Base-by-base conservation (phyloP, 2,888 invertebrate genomes). In the Eupithecia inturbata region DNA sequence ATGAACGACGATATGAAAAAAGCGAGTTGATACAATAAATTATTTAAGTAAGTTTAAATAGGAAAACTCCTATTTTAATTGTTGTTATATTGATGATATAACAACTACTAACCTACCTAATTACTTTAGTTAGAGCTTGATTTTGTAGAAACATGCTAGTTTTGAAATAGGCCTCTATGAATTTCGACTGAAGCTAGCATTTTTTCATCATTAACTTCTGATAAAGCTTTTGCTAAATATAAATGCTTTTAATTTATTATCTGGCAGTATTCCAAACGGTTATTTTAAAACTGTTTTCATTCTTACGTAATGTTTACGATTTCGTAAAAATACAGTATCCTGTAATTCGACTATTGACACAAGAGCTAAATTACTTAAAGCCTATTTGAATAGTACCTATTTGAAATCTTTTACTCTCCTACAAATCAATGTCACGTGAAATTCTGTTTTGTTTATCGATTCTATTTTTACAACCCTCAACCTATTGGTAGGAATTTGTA, bases 1-100 rank as follows among this genome's bases (percentile, higher is more conserved):
- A 81, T 77, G 76, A 78, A 75, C 78, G 68, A 75, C 72, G 82
- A 83, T 83, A 85, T 74, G 45, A 77, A 79, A 71, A 77, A 79
- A 71, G 71, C 76, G 79, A 80, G 81, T 82, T 80, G 81, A 10
- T 22, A 14, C 80, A 75, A 79, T 22, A 78, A 72, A 64, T n/a
- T 41, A 3, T 53, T 53, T 3, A 22, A 4, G 49, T 53, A 53
- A 53, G n/a, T 57, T 31, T 31, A 6, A 28, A 26, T 31, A 31
- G 19, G 31, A 62, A 9, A 31, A 31, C 28, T 62, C 19, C 6
- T 19, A 31, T 31, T n/a, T n/a, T n/a, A n/a, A n/a, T n/a, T n/a
- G n/a, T n/a, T n/a, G n/a, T n/a, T n/a, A 28, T 28, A 62, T 31
- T 62, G 28, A 31, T 10, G n/a, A 10, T 45, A 3, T n/a, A 53